Base-by-base conservation (phyloP, 2,797 vertebrate species). In the Acrocephalus scirpaceus region DNA sequence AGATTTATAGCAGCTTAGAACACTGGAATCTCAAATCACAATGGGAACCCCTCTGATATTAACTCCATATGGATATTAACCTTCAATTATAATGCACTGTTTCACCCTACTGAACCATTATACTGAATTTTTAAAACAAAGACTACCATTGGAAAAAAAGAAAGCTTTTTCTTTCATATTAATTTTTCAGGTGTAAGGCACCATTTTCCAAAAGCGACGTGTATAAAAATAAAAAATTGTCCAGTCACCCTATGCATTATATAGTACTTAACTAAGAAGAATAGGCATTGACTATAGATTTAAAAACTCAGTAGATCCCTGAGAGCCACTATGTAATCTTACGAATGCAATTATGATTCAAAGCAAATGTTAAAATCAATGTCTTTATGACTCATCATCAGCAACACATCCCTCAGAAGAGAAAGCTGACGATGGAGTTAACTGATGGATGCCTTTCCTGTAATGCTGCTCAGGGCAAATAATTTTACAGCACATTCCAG, bases 291-390 rank as follows among this genome's bases (percentile, higher is more conserved):
- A 53, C 92, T 96, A 72, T 87, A 93, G 81, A 97, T 96, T 97
- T 93, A 77, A 74, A 96, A 97, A 95, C 86, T 95, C 87, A 95
- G 85, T 92, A 69, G 95, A 94, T 97, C 91, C 94, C 92, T 92
- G 67, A 93, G 94, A 97, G 93, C 95, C 47, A 81, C 88, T 95
- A 60, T 92, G 96, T 96, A 95, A 97, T 97, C 93, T 97, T 96
- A 95, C 5, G 23, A 95, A 96, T 20, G 66, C 94, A 97, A 96
- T 97, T 97, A 97, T 80, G 87, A 96, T 92, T 97, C 94, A 96
- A 94, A 96, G 96, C 91, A 95, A 97, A 95, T 97, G 97, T 95
- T 96, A 97, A 97, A 98, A 97, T 97, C 97, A 92, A 97, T 97
- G 97, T 83, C 92, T 97, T 97, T 97, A 95, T 97, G 97, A 97